Conservation (phyloP, 1,140 invertebrate species). For the Capitella teleta region DNA sequence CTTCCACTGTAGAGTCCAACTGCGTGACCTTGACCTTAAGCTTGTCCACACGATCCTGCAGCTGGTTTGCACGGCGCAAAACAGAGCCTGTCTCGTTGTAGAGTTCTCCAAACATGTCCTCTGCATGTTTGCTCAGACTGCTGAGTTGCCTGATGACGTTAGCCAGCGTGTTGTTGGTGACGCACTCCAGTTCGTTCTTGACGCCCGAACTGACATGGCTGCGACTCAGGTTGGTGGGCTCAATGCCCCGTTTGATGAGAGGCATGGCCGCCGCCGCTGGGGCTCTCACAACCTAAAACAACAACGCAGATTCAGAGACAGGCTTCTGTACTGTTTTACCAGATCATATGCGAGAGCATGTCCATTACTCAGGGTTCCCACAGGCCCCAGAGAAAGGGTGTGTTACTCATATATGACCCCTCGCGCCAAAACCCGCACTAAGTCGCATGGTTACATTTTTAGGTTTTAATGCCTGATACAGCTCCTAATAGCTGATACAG, state of each 20-base stretch:
- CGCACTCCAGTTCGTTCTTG: constrained; percentile 89
- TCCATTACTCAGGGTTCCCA: too few relatives aligned
- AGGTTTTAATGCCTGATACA: too few relatives aligned
- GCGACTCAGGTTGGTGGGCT: constrained; percentile 83
- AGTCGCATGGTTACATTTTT: too few relatives aligned
- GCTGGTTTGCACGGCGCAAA: constrained; percentile 68
- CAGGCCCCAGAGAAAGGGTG: too few relatives aligned
- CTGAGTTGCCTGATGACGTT: constrained; percentile 82
- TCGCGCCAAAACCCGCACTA: too few relatives aligned
- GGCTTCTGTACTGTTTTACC: too few relatives aligned
- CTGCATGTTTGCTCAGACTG: constrained; percentile 86
- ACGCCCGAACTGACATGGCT: constrained; percentile 65
- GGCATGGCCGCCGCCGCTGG: constrained; percentile 76
- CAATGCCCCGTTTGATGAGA: constrained; percentile 83
- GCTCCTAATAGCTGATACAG: too few relatives aligned
- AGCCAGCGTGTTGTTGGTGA: constrained; percentile 88
- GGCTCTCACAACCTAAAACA: too few relatives aligned
- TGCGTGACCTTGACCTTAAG: constrained; percentile 88
- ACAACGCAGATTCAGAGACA: too few relatives aligned
- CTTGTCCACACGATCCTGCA: constrained; percentile 84
- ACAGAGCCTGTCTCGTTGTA: constrained; percentile 73
- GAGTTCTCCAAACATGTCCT: constrained; percentile 91
- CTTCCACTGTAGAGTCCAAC: constrained; percentile 87
- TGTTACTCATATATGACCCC: too few relatives aligned
- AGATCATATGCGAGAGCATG: too few relatives aligned